Base-by-base conservation (phyloP, 2,797 vertebrate species). In the Neomorphus geoffroyi region DNA sequence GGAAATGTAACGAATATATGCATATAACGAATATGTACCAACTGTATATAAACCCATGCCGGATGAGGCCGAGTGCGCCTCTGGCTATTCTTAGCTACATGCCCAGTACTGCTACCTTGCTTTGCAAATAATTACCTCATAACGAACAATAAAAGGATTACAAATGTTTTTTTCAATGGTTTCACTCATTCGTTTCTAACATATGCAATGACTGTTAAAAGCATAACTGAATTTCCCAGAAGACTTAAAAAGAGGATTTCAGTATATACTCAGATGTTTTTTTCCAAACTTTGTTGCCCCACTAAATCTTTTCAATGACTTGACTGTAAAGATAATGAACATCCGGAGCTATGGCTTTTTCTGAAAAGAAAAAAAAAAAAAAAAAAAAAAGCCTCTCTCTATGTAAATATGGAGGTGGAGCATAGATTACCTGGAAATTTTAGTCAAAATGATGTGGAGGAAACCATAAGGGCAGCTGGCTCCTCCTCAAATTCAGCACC, bases 131-230 rank as follows among this genome's bases (percentile, higher is more conserved):
- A n/a, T n/a, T n/a, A n/a, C n/a, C n/a, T n/a, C n/a, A n/a, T n/a
- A n/a, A n/a, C n/a, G n/a, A n/a, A n/a, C n/a, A n/a, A n/a, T n/a
- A n/a, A n/a, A n/a, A n/a, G n/a, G n/a, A n/a, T 90, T 50, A 72
- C 82, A 94, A 94, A 90, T 94, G 90, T 90, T 82, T 87, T 57
- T 94, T 46, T 69, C 37, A 72, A n/a, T n/a, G n/a, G n/a, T n/a
- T n/a, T n/a, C n/a, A n/a, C n/a, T n/a, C n/a, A n/a, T n/a, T n/a
- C n/a, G n/a, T n/a, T n/a, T n/a, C n/a, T n/a, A 85, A 53, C 56
- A 64, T 37, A 61, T 75, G 81, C 15, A 91, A 57, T 65, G 91
- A 78, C 37, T 85, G 30, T 64, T 74, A 74, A 74, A 86, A 78
- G 24, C 12, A 26, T 88, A 23, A 74, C 15, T 71, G 57, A 43